Conservation (phyloP, 2,113 vertebrate species). For the Oxyura jamaicensis region DNA sequence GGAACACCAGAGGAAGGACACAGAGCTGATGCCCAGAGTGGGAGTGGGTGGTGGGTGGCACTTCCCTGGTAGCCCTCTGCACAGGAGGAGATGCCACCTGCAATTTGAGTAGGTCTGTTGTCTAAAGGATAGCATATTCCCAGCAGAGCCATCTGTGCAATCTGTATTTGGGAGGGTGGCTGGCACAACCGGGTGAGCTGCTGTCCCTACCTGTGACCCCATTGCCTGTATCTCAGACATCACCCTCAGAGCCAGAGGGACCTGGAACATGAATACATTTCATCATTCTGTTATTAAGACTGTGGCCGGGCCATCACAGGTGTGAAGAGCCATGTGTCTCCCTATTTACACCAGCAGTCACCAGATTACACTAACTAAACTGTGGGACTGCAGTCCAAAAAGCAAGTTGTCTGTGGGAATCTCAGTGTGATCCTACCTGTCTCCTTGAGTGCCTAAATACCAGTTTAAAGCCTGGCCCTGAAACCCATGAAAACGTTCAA, state of each 20-base stretch:
- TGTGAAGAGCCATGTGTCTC: rapidly evolving
- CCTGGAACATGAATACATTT: background rate
- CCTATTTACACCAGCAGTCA: background rate
- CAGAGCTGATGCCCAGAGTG: background rate
- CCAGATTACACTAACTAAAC: background rate
- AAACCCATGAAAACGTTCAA: rapidly evolving
- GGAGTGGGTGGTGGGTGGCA: background rate
- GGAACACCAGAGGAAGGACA: background rate
- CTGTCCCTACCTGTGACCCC: background rate
- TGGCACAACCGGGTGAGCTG: background rate
- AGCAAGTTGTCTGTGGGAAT: background rate
- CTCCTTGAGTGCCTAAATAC: background rate
- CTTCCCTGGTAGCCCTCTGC: background rate
- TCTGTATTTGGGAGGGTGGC: background rate
- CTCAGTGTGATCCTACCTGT: background rate
- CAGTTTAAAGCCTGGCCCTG: background rate
- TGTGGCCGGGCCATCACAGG: background rate
- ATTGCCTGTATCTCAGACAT: background rate
- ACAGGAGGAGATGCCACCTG: background rate
- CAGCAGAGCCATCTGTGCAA: background rate
- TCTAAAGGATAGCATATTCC: background rate
- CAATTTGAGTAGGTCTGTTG: background rate
- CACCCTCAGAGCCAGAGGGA: background rate
- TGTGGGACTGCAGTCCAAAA: background rate
- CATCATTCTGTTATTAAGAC: background rate